Conservation (phyloP, 1,140 invertebrate genomes). For the Panagrolaimus sp. region DNA sequence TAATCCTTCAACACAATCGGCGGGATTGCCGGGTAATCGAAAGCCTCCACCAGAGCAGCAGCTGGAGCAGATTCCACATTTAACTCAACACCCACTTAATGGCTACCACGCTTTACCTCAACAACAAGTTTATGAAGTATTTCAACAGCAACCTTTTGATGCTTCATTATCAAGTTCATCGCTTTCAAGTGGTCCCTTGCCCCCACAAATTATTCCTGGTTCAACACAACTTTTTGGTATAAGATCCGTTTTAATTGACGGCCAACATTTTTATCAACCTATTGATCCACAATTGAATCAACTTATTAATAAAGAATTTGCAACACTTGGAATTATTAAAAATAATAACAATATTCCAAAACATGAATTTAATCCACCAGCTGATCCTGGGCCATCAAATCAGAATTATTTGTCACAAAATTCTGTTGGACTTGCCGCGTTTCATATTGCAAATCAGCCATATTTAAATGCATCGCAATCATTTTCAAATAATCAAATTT, state of each 20-base stretch:
- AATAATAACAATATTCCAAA: not conserved
- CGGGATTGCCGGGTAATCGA: not conserved
- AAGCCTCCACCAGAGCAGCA: constrained; percentile 7
- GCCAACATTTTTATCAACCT: constrained; percentile 27
- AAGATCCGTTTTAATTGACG: constrained; percentile 20
- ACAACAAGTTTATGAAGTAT: not conserved
- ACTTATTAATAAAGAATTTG: constrained; percentile 15
- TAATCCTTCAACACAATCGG: constrained; percentile 11
- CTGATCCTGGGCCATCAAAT: constrained; percentile 8
- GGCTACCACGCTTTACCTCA: too few relatives aligned
- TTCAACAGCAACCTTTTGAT: not conserved
- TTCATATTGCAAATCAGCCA: constrained; percentile 7
- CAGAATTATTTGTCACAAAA: not conserved
- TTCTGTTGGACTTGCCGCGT: not conserved
- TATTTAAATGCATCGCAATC: constrained; percentile 1
- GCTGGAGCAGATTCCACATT: too few relatives aligned
- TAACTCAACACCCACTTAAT: too few relatives aligned
- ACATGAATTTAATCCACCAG: not conserved
- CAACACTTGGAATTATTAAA: constrained; percentile 3
- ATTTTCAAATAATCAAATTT: not conserved
- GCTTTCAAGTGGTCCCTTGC: not conserved
- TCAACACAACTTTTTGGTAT: constrained; percentile 11
- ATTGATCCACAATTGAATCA: constrained; percentile 19
- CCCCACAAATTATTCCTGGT: not conserved
- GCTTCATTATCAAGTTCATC: constrained; percentile 4